These are phyloP conservation scores for Drosophila kikkawai DNA, from an alignment of 1,140 invertebrate species.

Conservation along the genomic window DNA sequence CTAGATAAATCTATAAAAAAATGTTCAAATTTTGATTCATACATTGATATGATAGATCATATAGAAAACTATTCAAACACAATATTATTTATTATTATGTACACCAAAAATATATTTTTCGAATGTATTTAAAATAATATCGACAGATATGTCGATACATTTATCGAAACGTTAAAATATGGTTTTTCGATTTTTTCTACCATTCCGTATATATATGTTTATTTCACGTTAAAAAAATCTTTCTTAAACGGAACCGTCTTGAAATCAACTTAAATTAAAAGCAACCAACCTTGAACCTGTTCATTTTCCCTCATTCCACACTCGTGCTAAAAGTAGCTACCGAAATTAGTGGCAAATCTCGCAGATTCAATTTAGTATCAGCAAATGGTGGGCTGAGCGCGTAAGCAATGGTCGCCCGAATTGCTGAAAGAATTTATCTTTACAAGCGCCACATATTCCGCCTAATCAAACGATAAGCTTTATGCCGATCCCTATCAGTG, in stretches of 20 bases:
- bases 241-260: background rate
- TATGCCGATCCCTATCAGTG: conserved; percentile 67
- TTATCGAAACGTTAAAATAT: background rate
- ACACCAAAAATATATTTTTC: too few relatives aligned
- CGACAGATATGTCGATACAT: too few relatives aligned
- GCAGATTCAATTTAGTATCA: conserved; percentile 57
- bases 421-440: conserved; percentile 61
- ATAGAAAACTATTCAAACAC: too few relatives aligned
- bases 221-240: background rate
- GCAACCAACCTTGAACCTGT: background rate
- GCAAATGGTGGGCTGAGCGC: conserved; percentile 3
- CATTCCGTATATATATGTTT: too few relatives aligned
- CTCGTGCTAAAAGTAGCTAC: conserved; percentile 24
- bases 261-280: background rate
- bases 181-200: too few relatives aligned
- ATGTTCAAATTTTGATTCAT: too few relatives aligned
- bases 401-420: conserved; percentile 16
- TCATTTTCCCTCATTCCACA: background rate
- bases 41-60: too few relatives aligned
- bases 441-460: conserved; percentile 59
- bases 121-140: background rate
- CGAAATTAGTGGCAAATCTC: conserved; percentile 41
- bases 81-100: too few relatives aligned
- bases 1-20: too few relatives aligned
- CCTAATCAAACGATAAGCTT: conserved; percentile 80